phyloP scores from a whole-genome alignment of 2,888 invertebrate genomes.

The Tryphoninae sp. region DNA sequence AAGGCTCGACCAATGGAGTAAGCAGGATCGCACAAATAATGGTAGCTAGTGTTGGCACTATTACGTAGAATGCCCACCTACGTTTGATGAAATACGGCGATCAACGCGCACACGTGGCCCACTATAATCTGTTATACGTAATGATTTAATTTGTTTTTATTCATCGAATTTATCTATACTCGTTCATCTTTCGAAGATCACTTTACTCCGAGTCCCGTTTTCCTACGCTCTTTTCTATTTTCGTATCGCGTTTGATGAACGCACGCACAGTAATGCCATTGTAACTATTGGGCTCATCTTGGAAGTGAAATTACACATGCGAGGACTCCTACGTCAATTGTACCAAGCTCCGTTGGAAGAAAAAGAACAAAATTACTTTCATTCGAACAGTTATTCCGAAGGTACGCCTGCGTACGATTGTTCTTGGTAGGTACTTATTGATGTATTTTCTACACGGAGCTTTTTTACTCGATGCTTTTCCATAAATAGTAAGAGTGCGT shows the following conservation, averaged over 20 bases:
- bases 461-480: not conserved
- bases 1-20: too few relatives aligned
- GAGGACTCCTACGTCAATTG: slow-evolving; percentile 46
- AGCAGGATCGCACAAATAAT: too few relatives aligned
- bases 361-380: slow-evolving; percentile 9
- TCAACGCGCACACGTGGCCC: slow-evolving; percentile 42
- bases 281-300: slow-evolving; percentile 18
- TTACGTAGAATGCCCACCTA: slow-evolving; percentile 38
- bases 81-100: slow-evolving; percentile 41
- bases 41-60: too few relatives aligned
- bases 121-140: slow-evolving; percentile 38
- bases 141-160: slow-evolving; percentile 38
- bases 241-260: slow-evolving; percentile 45
- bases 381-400: slow-evolving; percentile 24
- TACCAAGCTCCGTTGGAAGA: slow-evolving; percentile 23
- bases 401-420: slow-evolving; percentile 46
- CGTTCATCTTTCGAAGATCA: slow-evolving; percentile 39
- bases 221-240: slow-evolving; percentile 75
- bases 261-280: slow-evolving; percentile 32
- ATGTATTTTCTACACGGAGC: too few relatives aligned
- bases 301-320: not conserved
- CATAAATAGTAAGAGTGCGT: slow-evolving; percentile 13
- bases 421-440: not conserved
- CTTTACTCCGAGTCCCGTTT: slow-evolving; percentile 73
- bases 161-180: slow-evolving; percentile 15